Percentiles rank a stretch among this genome's conserved stretches.
phyloP scores from a whole-genome alignment of 2,113 vertebrate species.

The Copsychus sechellarum region DNA sequence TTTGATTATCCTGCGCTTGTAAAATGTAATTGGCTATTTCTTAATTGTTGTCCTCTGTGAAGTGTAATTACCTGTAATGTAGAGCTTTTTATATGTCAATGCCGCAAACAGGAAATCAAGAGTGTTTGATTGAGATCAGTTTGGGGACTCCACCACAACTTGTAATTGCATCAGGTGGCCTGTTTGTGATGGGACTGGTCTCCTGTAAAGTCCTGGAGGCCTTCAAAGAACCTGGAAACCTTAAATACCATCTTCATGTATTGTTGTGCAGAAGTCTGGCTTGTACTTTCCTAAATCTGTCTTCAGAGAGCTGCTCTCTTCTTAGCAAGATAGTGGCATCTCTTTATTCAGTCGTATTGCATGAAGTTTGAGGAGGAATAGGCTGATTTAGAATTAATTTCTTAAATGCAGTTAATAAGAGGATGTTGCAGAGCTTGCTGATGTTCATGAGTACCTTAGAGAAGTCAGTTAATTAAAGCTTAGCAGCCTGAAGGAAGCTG shows the following conservation, averaged over 20 bases:
- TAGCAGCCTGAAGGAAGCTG: background rate
- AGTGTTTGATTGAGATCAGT: conserved; percentile 54
- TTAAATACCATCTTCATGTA: background rate
- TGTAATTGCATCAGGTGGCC: background rate
- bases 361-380: background rate
- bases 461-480: background rate
- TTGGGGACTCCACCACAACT: background rate
- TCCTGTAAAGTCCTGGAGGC: background rate
- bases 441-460: background rate
- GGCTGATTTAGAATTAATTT: background rate
- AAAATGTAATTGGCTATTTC: conserved; percentile 53
- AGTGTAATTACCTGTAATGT: conserved; percentile 52
- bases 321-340: background rate
- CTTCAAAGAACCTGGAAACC: background rate
- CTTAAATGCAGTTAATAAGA: background rate
- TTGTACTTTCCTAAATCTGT: background rate
- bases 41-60: conserved; percentile 55
- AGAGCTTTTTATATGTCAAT: conserved; percentile 50
- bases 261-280: background rate
- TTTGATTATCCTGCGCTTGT: conserved; percentile 60
- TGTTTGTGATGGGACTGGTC: background rate
- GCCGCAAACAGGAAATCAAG: conserved; percentile 55
- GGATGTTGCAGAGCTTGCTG: background rate
- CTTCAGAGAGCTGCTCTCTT: background rate
- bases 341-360: background rate